Conservation (phyloP, 2,113 vertebrate species). For the Strix uralensis region DNA sequence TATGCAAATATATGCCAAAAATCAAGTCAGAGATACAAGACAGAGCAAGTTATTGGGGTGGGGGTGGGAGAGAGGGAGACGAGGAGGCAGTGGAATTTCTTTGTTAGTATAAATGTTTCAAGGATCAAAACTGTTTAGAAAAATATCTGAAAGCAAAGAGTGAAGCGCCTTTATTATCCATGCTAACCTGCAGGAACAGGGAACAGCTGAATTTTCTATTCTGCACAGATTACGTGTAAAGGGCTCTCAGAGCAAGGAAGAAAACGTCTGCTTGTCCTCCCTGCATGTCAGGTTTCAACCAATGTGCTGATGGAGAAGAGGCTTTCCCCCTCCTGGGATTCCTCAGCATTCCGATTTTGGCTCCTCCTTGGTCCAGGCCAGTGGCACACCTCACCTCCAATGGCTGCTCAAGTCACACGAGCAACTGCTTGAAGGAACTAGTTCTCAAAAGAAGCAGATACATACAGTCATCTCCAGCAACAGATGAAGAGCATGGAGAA, state of each 20-base stretch:
- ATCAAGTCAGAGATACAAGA: slow-evolving; percentile 54
- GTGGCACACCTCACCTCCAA: background rate
- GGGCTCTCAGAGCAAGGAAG: background rate
- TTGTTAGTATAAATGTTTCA: slow-evolving; percentile 29
- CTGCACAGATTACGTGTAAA: background rate
- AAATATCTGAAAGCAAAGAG: slow-evolving; percentile 30
- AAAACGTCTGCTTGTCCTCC: background rate
- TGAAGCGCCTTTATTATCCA: background rate
- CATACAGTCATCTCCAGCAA: background rate
- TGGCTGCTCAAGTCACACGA: background rate
- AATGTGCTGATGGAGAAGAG: background rate
- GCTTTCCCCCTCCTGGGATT: background rate
- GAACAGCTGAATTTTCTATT: background rate
- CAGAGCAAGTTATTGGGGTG: slow-evolving; percentile 33
- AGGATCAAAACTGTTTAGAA: slow-evolving; percentile 36
- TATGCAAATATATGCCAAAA: slow-evolving; percentile 72
- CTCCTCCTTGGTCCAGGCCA: background rate
- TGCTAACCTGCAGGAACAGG: background rate
- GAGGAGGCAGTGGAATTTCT: slow-evolving; percentile 41
- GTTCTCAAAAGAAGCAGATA: background rate
- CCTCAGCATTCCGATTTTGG: background rate
- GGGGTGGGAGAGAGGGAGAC: background rate
- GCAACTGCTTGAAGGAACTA: background rate
- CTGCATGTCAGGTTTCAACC: background rate
- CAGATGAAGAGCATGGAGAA: background rate